Evolutionary conservation across 2,113 vertebrate species (phyloP).

Genomic region (Eptesicus fuscus): DNA sequence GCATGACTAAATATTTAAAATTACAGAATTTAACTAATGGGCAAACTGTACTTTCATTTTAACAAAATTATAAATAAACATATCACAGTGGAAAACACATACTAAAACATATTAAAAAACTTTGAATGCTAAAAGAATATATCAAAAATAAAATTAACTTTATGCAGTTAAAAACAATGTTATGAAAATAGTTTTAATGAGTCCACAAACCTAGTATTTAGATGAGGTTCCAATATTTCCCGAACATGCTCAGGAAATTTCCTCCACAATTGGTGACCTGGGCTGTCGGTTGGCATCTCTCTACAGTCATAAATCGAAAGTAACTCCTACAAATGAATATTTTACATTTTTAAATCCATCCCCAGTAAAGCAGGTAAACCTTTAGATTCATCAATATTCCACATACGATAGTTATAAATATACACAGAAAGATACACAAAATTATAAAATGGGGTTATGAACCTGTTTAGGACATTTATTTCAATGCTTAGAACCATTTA

Average conservation of each 20-base stretch:
- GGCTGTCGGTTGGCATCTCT: slow-evolving; percentile 87
- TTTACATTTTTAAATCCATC: slow-evolving; percentile 41
- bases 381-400: neutral
- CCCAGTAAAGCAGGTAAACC: neutral
- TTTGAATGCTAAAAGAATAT: neutral
- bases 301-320: slow-evolving; percentile 93
- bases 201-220: slow-evolving; percentile 90
- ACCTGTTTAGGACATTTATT: neutral
- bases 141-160: slow-evolving; percentile 18
- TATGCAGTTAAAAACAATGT: neutral
- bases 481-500: slow-evolving; percentile 27
- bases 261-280: slow-evolving; percentile 93
- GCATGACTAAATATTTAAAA: slow-evolving; percentile 36
- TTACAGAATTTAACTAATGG: slow-evolving; percentile 39
- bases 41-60: slow-evolving; percentile 3
- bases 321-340: slow-evolving; percentile 87
- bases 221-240: slow-evolving; percentile 97
- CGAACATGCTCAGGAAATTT: slow-evolving; percentile 97
- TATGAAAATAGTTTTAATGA: neutral
- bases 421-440: neutral
- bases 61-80: slow-evolving; percentile 13
- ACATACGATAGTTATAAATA: neutral
- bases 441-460: neutral
- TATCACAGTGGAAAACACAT: neutral
- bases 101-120: neutral